Evolutionary conservation across 2,797 vertebrate species (phyloP).

Genomic region (Neoniphon sammara): DNA sequence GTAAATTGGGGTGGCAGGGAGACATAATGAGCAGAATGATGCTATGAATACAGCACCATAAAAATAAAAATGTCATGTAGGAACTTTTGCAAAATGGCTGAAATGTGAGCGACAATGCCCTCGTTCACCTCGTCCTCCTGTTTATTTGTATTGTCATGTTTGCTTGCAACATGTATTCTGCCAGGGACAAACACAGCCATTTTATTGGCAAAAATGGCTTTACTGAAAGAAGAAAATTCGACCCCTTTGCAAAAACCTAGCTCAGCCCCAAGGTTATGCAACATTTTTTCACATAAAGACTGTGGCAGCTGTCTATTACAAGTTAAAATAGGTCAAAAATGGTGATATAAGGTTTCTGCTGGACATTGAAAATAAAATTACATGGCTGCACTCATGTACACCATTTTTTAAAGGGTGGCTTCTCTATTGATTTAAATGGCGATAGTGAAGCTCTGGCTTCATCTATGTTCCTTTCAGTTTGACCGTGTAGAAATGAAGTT

Average conservation of each 20-base stretch:
- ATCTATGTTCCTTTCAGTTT: slow-evolving; percentile 18
- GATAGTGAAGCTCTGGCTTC: not conserved
- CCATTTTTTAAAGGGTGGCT: not conserved
- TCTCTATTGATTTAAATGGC: not conserved
- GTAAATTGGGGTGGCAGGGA: not conserved
- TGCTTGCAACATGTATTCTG: not conserved
- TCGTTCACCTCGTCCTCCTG: not conserved
- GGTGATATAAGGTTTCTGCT: not conserved
- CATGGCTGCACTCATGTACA: not conserved
- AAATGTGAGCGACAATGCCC: not conserved
- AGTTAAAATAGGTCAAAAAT: no score
- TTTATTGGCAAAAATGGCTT: no score
- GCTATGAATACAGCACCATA: no score
- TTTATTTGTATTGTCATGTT: not conserved
- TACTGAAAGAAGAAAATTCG: no score
- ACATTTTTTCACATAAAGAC: slow-evolving; percentile 5
- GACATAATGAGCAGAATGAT: not conserved
- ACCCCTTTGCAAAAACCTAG: no score
- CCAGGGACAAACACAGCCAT: not conserved
- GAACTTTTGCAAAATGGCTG: not conserved
- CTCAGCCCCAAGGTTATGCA: not conserved
- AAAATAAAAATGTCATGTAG: no score
- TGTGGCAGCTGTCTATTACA: not conserved
- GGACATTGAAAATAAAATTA: not conserved
- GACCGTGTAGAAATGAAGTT: not conserved